Evolutionary conservation across 2,113 vertebrate species (phyloP).

Genomic region (Motacilla tschutschensis): DNA sequence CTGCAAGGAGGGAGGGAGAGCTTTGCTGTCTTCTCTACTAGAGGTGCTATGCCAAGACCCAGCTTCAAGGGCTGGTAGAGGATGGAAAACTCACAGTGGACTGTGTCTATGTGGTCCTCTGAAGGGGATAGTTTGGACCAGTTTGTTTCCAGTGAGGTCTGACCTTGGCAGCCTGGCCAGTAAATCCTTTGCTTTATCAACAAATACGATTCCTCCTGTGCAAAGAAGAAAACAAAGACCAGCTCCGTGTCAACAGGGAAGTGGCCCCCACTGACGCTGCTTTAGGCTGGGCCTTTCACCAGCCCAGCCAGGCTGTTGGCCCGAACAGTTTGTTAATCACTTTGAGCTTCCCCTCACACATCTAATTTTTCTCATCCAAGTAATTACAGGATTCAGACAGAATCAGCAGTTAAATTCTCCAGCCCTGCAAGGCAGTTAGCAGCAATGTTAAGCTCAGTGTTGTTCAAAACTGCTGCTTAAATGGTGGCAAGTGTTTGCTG

Average conservation of each 20-base stretch:
- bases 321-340: neutral
- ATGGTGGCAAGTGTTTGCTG: fast-evolving
- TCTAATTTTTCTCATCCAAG: neutral
- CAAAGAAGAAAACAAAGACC: neutral
- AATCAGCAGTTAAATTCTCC: neutral
- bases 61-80: neutral
- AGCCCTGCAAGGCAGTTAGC: neutral
- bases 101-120: neutral
- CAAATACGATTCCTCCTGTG: neutral
- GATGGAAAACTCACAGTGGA: neutral
- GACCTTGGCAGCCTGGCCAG: neutral
- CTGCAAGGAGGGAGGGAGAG: neutral
- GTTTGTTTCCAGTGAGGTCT: neutral
- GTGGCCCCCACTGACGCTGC: fast-evolving
- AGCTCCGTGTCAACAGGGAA: neutral
- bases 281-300: neutral
- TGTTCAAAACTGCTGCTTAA: neutral
- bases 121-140: neutral
- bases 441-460: neutral
- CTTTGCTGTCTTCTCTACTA: neutral
- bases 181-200: slow-evolving; percentile 19
- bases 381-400: neutral
- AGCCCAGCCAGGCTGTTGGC: neutral
- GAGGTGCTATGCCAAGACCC: neutral
- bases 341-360: neutral